A percentile compares a stretch with the other conserved stretches of the same genome.
Conservation (phyloP, 2,888 invertebrate genomes). For the Fabriciana adippe region DNA sequence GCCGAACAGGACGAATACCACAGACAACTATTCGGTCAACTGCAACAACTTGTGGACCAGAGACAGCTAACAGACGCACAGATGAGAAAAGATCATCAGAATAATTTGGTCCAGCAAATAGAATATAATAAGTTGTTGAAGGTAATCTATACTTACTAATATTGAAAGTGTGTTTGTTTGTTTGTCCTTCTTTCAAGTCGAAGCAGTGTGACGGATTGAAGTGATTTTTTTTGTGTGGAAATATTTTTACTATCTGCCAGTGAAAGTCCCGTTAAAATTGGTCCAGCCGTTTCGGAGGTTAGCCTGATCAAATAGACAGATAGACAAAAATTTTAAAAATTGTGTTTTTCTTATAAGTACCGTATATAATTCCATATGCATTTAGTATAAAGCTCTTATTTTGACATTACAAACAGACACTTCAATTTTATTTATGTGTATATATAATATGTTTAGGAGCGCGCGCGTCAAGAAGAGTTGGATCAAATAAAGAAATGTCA, state of each 20-base stretch:
- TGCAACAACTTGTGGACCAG: slow-evolving; percentile 51
- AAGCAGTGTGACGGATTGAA: no score
- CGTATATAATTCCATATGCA: no score
- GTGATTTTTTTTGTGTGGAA: no score
- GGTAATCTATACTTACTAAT: slow-evolving; percentile 44
- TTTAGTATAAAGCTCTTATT: no score
- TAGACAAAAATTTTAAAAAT: no score
- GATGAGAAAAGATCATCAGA: slow-evolving; percentile 54
- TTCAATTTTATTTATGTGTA: no score
- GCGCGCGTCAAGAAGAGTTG: slow-evolving; percentile 60
- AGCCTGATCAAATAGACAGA: no score
- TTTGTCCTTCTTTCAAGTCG: neutral
- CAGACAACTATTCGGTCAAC: slow-evolving; percentile 51
- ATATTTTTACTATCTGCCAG: no score
- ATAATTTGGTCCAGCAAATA: slow-evolving; percentile 59
- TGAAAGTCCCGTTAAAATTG: no score
- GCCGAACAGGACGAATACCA: slow-evolving; percentile 57
- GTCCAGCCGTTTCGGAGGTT: no score
- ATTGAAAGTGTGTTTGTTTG: neutral
- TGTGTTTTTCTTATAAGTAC: no score
- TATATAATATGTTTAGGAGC: slow-evolving; percentile 47
- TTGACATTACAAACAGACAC: no score
- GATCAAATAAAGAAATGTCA: slow-evolving; percentile 58
- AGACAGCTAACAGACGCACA: slow-evolving; percentile 55
- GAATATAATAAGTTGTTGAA: slow-evolving; percentile 68